phyloP scores from a whole-genome alignment of 2,888 invertebrate species.

The Spodoptera littoralis region DNA sequence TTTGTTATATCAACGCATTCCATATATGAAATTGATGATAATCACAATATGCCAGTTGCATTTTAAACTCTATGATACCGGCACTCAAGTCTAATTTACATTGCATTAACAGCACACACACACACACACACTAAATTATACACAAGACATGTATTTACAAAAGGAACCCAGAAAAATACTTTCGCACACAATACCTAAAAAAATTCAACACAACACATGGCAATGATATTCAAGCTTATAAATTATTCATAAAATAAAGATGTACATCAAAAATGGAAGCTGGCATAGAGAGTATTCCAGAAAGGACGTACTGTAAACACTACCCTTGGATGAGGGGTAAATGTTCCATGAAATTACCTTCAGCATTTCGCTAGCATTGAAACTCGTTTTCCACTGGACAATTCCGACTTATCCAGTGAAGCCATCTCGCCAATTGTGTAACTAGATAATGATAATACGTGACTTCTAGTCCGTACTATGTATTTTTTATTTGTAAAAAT shows the following conservation, averaged over 20 bases:
- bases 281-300: conserved; percentile 55
- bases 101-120: no score
- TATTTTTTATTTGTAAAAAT: conserved; percentile 30
- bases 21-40: no score
- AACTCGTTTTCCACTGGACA: conserved; percentile 65
- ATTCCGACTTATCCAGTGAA: conserved; percentile 70
- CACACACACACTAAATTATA: not conserved
- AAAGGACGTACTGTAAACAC: conserved; percentile 69
- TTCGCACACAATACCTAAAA: conserved; percentile 1
- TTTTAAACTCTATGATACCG: no score
- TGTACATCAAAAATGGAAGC: conserved; percentile 57
- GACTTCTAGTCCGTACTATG: conserved; percentile 39
- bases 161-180: not conserved
- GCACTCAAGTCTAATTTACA: no score
- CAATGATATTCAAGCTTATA: conserved; percentile 52
- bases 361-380: conserved; percentile 72
- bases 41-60: no score
- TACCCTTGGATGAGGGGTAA: conserved; percentile 75
- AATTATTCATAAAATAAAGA: conserved; percentile 61
- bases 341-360: conserved; percentile 84
- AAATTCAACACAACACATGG: conserved; percentile 32
- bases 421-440: conserved; percentile 54
- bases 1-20: no score
- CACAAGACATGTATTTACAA: conserved; percentile 5
- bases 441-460: conserved; percentile 51